These are phyloP conservation scores for Hydrocynus forskahlii DNA, from an alignment of 2,797 vertebrate species.

Conservation along the genomic window DNA sequence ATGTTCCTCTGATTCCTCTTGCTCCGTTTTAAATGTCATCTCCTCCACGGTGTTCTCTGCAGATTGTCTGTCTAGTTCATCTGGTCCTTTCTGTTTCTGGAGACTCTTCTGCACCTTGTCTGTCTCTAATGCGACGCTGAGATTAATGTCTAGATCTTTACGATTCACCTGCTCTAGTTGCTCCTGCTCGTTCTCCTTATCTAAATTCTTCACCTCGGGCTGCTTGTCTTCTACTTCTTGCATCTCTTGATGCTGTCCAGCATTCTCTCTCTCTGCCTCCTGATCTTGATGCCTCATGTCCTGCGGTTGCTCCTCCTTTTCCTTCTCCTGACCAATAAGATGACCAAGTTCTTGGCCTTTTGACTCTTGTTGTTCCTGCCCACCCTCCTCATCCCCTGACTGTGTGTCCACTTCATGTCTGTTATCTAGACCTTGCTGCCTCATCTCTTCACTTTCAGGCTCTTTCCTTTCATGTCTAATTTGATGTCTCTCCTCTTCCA, in stretches of 20 bases:
- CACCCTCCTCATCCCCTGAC: neutral
- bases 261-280: neutral
- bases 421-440: neutral
- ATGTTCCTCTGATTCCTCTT: neutral
- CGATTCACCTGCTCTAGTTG: neutral
- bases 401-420: neutral
- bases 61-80: neutral
- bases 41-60: neutral
- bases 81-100: neutral
- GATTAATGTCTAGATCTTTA: neutral
- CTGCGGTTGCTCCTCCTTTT: neutral
- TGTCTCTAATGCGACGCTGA: neutral
- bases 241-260: neutral
- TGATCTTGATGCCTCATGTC: neutral
- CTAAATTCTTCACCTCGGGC: neutral
- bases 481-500: too few relatives aligned
- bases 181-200: neutral
- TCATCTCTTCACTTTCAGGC: neutral
- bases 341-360: neutral
- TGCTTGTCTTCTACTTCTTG: neutral
- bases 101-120: neutral
- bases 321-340: neutral
- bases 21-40: neutral
- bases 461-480: neutral
- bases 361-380: neutral